Evolutionary conservation across 2,888 invertebrate genomes (phyloP), one percentile per base, ranked within the genome.

Genomic region (Emmelina monodactyla): DNA sequence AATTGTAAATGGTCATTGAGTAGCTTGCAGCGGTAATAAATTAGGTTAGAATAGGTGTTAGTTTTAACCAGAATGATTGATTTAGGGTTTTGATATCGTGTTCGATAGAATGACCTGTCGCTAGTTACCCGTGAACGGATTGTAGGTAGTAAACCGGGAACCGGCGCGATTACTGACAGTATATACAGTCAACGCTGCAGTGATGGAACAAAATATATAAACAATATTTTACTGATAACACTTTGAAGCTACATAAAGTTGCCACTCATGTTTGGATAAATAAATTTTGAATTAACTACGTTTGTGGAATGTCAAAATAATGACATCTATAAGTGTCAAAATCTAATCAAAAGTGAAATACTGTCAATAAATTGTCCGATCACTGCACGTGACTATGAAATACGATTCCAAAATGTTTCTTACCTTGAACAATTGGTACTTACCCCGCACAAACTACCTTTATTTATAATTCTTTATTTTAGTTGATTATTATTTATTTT

Each of bases 401-500:
- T n/a, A n/a, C n/a, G n/a, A n/a, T n/a, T n/a, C n/a, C n/a, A n/a
- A 28, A 30, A 30, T 35, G 6, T 33, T 30, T 14, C 14, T 19
- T 37, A 33, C 2, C 4, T 48, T 49, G 43, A 46, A 38, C 44
- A 45, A 62, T 68, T 57, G 62, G 75, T 75, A 73, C 75, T 75
- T 75, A 75, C 49, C 51, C 67, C 64, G 72, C 73, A 73, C 73
- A 72, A 73, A 69, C n/a, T n/a, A n/a, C n/a, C n/a, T n/a, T 62
- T 56, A 53, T 53, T 58, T 25, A 25, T 25, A 49, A 58, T 53
- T 49, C 46, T 49, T 48, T 45, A 43, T 43, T 55, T 58, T 59
- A 59, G 55, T 62, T 61, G 37, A 43, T 58, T 57, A 50, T 50
- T 39, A 28, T 56, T 71, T 65, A 69, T 70, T 68, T 69, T 25